phyloP scores from a whole-genome alignment of 2,888 invertebrate genomes.

The Lochmaea crataegi region DNA sequence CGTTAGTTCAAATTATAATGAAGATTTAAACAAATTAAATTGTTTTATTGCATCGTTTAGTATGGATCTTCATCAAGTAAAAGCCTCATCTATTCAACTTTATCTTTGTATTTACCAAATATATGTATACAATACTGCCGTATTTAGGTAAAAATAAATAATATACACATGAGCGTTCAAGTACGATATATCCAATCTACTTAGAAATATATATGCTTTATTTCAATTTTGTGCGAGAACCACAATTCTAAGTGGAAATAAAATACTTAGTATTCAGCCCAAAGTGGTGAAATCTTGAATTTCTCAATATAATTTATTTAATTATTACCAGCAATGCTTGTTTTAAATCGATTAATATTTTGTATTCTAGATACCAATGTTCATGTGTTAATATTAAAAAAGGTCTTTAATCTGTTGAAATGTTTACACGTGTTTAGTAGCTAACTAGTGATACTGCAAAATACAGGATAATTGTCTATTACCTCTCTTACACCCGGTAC shows the following conservation, averaged over 20 bases:
- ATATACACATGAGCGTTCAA: constrained; percentile 30
- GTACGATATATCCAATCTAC: constrained; percentile 22
- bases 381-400: too few relatives aligned
- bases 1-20: too few relatives aligned
- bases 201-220: constrained; percentile 18
- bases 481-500: too few relatives aligned
- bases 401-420: too few relatives aligned
- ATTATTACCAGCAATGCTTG: not conserved
- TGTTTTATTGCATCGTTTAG: too few relatives aligned
- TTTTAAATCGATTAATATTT: not conserved
- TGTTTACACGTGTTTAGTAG: too few relatives aligned
- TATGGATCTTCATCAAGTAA: too few relatives aligned
- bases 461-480: too few relatives aligned
- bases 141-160: constrained; percentile 19
- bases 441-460: too few relatives aligned
- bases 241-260: constrained; percentile 31
- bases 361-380: too few relatives aligned
- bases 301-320: not conserved
- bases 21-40: too few relatives aligned
- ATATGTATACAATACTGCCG: constrained; percentile 18
- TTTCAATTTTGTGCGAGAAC: constrained; percentile 30
- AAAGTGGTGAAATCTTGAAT: constrained; percentile 33
- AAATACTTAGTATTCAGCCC: constrained; percentile 21
- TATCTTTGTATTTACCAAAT: not conserved
- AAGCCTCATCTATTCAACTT: too few relatives aligned